Evolutionary conservation across 2,797 vertebrate species (phyloP), one percentile per base, ranked within the genome.

Genomic region (Scolopax bukidnonensis): DNA sequence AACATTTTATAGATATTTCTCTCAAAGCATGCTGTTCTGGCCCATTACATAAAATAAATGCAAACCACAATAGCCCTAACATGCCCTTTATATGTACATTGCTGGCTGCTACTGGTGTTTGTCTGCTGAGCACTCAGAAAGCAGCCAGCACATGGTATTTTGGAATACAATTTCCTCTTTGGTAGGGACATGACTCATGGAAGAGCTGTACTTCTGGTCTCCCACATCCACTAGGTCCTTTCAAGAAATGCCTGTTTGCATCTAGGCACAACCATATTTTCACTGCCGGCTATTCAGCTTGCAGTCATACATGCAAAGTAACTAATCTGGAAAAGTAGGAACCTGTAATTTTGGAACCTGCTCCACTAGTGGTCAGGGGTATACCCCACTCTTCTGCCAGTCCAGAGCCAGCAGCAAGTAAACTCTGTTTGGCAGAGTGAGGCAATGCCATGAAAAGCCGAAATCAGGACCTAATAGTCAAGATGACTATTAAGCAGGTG

Each of bases 281-380:
- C 50, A 78, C 45, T 81, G 50, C 43, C 1, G 28, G 36, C 48
- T 92, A 60, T 79, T 95, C 4, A 76, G 51, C 53, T 73, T 71
- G 53, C 11, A 20, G 60, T 78, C 4, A 2, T 71, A 61, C 77
- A 64, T 3, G 1, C 0, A 0, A 36, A 80, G 21, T 84, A 80
- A 96, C 78, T 96, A 71, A 93, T 18, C 27, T 78, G 73, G 71
- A 89, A 67, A 12, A 57, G 79, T 47, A 93, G 78, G 45, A 95
- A 70, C 51, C 20, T 36, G 32, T 84, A 78, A 90, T 88, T 83
- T 87, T 67, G 43, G 70, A 60, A 91, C 77, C 57, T 60, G 56
- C 56, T 84, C 86, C 75, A 47, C 67, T 36, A 83, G 70, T 32
- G 41, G 74, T 33, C 43, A 88, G 68, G 87, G 14, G 24, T 71